Evolutionary conservation across 2,797 vertebrate species (phyloP).

Genomic region (Tokudaia muenninki): DNA sequence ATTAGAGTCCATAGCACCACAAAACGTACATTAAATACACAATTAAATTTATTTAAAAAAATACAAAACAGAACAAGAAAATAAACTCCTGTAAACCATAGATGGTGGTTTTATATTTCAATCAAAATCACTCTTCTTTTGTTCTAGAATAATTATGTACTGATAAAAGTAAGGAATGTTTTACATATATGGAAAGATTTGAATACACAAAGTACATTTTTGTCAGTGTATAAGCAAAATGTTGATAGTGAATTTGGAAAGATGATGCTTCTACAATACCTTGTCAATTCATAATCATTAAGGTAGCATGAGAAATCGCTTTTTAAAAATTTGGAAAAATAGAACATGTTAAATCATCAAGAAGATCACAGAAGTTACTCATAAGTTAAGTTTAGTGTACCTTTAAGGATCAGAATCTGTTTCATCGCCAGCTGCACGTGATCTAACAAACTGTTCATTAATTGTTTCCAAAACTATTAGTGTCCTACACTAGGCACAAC

Average conservation of each 20-base stretch:
- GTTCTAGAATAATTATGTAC: neutral
- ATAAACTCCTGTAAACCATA: neutral
- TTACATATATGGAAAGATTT: neutral
- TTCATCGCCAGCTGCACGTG: neutral
- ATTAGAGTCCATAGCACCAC: too few relatives aligned
- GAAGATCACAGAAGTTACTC: neutral
- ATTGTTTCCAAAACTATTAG: neutral
- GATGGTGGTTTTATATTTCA: neutral
- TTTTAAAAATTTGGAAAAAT: neutral
- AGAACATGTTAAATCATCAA: neutral
- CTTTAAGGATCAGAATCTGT: neutral
- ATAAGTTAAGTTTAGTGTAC: neutral
- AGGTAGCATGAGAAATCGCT: neutral
- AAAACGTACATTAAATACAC: too few relatives aligned
- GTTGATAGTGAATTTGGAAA: neutral
- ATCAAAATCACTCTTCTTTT: neutral
- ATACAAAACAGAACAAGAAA: neutral
- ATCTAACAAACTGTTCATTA: neutral
- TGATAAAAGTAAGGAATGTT: neutral
- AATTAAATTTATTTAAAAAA: neutral
- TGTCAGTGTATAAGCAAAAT: neutral
- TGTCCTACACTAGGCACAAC: neutral
- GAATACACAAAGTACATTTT: neutral
- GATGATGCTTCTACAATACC: neutral
- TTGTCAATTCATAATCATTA: neutral